Conservation (phyloP, 1,140 invertebrate species). For the Drosophila ogumai region DNA sequence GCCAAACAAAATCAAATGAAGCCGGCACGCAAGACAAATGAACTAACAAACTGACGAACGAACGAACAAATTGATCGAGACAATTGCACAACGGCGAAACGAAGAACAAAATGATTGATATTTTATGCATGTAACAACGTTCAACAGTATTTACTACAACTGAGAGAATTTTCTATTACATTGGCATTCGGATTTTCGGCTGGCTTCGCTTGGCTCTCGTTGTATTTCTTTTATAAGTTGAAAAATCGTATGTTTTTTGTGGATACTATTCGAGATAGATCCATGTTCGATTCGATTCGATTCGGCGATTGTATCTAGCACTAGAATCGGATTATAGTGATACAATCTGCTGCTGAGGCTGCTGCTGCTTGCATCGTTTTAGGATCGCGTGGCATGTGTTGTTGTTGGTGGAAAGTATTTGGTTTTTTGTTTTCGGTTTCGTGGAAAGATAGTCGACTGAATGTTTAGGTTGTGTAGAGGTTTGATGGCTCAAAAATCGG, state of each 20-base stretch:
- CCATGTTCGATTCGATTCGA: conserved; percentile 27
- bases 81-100: conserved; percentile 58
- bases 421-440: conserved; percentile 33
- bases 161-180: conserved; percentile 35
- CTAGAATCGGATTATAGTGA: conserved; percentile 40
- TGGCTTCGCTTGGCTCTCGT: conserved; percentile 12
- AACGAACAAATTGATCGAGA: conserved; percentile 60
- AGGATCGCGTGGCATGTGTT: conserved; percentile 46
- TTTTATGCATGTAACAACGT: conserved; percentile 35
- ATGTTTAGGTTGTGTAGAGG: conserved; percentile 53
- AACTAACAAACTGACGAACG: conserved; percentile 63
- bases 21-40: conserved; percentile 57
- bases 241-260: conserved; percentile 27
- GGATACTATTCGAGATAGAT: conserved; percentile 36
- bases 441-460: conserved; percentile 66
- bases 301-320: conserved; percentile 27
- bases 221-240: conserved; percentile 16
- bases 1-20: conserved; percentile 55
- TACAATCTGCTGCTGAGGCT: conserved; percentile 35
- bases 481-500: conserved; percentile 75
- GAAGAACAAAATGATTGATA: conserved; percentile 58
- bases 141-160: conserved; percentile 40
- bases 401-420: conserved; percentile 41
- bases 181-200: conserved; percentile 31
- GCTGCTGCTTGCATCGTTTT: conserved; percentile 42